These are phyloP conservation scores for Caenorhabditis wallacei DNA, from an alignment of 2,888 invertebrate species.

Conservation along the genomic window DNA sequence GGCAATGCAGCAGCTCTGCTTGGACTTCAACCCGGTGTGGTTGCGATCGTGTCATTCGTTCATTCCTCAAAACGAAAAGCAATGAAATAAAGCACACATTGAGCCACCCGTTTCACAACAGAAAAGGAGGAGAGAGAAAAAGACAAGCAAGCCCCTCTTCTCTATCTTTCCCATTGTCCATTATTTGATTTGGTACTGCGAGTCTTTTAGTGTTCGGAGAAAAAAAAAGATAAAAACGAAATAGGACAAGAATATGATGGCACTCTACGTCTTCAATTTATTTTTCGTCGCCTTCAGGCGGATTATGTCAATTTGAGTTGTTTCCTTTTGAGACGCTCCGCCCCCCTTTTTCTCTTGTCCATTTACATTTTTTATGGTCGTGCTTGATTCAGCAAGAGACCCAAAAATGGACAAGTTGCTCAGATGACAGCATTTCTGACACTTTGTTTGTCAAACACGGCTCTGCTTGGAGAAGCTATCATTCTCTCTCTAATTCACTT, in stretches of 20 bases:
- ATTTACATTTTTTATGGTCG: conserved; percentile 25
- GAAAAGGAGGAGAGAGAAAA: neutral
- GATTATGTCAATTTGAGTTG: conserved; percentile 59
- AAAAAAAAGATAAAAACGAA: conserved; percentile 24
- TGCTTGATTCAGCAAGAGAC: conserved; percentile 16
- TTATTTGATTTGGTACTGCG: conserved; percentile 63
- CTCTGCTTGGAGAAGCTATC: neutral
- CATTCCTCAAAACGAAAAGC: conserved; percentile 49
- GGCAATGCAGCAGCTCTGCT: conserved; percentile 5
- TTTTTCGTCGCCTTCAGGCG: conserved; percentile 40
- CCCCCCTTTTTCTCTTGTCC: conserved; percentile 2
- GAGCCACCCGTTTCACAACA: conserved; percentile 42
- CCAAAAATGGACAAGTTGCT: conserved; percentile 43
- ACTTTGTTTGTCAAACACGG: conserved; percentile 57
- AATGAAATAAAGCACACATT: conserved; percentile 63
- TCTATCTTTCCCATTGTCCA: conserved; percentile 51
- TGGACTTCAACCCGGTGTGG: conserved; percentile 30
- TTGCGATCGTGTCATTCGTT: conserved; percentile 50
- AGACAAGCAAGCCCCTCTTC: conserved; percentile 19
- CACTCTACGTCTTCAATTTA: neutral
- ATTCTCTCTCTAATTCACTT: conserved; percentile 18
- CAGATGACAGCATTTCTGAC: conserved; percentile 59
- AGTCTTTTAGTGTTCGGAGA: conserved; percentile 50
- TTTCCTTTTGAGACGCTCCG: conserved; percentile 8
- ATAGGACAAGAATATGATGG: conserved; percentile 26